phyloP scores from a whole-genome alignment of 2,888 invertebrate species.

The Caenorhabditis doughertyi region DNA sequence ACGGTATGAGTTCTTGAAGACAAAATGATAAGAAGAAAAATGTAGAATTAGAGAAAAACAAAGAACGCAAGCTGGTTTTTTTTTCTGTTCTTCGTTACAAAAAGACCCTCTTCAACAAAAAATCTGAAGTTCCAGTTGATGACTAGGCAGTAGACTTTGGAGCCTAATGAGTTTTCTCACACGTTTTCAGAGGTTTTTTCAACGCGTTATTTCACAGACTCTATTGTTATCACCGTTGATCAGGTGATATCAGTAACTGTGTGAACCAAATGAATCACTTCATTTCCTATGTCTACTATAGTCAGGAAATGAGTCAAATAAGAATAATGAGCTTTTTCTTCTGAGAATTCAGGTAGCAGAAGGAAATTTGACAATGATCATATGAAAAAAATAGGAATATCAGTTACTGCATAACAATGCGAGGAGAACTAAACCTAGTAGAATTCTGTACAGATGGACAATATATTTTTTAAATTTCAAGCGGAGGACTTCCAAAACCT shows the following conservation, averaged over 20 bases:
- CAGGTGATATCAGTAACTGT: slow-evolving; percentile 27
- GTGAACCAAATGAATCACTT: slow-evolving; percentile 27
- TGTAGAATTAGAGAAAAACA: slow-evolving; percentile 28
- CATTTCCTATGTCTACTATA: slow-evolving; percentile 10
- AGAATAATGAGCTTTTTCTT: not conserved
- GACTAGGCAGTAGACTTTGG: slow-evolving; percentile 15
- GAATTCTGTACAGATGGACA: no score
- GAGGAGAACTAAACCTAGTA: not conserved
- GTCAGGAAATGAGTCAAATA: slow-evolving; percentile 10
- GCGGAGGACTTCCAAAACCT: no score
- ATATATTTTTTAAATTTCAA: no score
- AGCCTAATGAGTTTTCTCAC: slow-evolving; percentile 37
- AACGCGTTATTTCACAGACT: not conserved
- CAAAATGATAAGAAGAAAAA: not conserved
- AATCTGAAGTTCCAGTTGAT: slow-evolving; percentile 5
- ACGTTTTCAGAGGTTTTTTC: not conserved
- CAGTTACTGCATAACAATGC: not conserved
- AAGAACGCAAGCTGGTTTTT: slow-evolving; percentile 44
- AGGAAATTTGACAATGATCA: not conserved
- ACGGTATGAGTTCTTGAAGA: slow-evolving; percentile 2
- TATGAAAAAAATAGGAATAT: not conserved
- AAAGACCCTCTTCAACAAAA: not conserved
- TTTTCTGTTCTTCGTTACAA: not conserved
- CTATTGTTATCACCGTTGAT: not conserved
- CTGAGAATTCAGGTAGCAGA: not conserved